Base-by-base conservation (phyloP, 2,113 vertebrate genomes). In the Rattus rattus region DNA sequence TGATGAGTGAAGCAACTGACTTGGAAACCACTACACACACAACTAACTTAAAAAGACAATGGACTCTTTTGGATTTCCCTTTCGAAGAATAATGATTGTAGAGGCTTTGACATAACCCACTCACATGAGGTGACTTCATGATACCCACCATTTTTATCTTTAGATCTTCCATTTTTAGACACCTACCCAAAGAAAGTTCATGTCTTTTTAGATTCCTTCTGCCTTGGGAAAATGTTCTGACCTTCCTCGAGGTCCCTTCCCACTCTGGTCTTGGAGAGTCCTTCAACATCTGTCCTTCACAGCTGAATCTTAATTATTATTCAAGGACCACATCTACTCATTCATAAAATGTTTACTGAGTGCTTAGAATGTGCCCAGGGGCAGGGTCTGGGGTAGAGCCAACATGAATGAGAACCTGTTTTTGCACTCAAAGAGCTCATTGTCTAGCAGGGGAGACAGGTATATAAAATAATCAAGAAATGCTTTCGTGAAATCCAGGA, bases 271-370 rank as follows among this genome's bases (percentile, higher is more conserved):
- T 63, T 67, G 92, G n/a, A 63, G 33, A 56, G 24, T 8, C 39
- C 36, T 91, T 93, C 91, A 86, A 10, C 20, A 43, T 43, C 3
- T 43, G 70, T 49, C 49, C 63, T 92, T 96, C 81, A 92, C 73
- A 94, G 94, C 77, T 65, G 91, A 93, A 52, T 96, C 69, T 63
- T 92, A 94, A 94, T 94, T 83, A 92, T 94, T 96, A 93, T 93
- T 91, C 77, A 88, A 90, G 73, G 54, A 28, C 88, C 80, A 39
- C 61, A 70, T 96, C 97, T 96, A 80, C 49, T 93, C 79, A 70
- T 86, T 96, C 97, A 94, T 96, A 88, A 96, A 96, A 95, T 94
- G 90, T 95, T 94, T 97, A 93, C 61, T 97, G 96, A 96, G 79
- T 92, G 79, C 84, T 94, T 96, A 96, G 92, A 92, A 92, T 87